Evolutionary conservation across 2,797 vertebrate species (phyloP), one percentile per base, ranked within the genome.

Genomic region (Poecilia wingei): DNA sequence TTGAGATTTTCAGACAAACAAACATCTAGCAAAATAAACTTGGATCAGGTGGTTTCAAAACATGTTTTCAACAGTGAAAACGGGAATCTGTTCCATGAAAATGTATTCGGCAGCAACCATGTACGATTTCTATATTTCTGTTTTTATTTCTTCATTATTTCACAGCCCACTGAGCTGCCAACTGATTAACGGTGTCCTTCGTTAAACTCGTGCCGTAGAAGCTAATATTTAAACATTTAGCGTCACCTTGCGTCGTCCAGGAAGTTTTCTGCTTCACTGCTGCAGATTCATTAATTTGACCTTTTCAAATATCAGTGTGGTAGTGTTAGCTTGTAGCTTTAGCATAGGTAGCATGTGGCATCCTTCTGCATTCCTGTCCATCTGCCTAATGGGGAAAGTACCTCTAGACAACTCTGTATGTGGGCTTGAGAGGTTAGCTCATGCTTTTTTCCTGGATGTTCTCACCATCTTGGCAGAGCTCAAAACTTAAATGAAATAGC

Each of bases 231-330:
- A 13, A n/a, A 57, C n/a, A 57, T 12, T 28, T 57, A 28, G 55
- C 1, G 12, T 57, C 13, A 28, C 25, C 12, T 28, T 57, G 3
- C 1, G 1, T 57, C 1, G 0, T 28, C n/a, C 4, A 1, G 1
- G 10, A 28, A 20, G 12, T 57, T 57, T 57, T 4, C 9, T 4
- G 4, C 12, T 57, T 4, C 55, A 14, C 25, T 28, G 55, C n/a
- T 13, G n/a, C 25, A 28, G n/a, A n/a, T 57, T 0, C 12, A 57
- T 13, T 7, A 51, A 51, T 51, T 51, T 57, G 55, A 57, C 55
- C 55, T 57, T 28, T 55, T n/a, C n/a, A 57, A 28, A 57, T 28
- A 28, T 57, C 25, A 57, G 25, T 57, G n/a, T 12, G 10, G 25
- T 14, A 57, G 10, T 13, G n/a, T 13, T 57, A 28, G 53, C 53